phyloP scores from a whole-genome alignment of 2,113 vertebrate species.

The Eptatretus burgeri region DNA sequence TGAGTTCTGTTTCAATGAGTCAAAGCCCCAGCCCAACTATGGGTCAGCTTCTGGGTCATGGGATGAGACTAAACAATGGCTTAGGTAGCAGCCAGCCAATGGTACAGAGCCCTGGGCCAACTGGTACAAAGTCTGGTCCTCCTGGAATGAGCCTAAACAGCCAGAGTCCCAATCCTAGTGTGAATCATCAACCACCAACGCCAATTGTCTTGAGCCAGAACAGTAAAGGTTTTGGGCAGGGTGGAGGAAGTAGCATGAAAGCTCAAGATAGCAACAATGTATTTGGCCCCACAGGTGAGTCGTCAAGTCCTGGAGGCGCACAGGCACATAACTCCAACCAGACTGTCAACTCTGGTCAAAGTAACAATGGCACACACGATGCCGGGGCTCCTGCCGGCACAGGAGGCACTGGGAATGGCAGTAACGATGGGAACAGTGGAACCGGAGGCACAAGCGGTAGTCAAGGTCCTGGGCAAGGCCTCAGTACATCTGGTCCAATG shows the following conservation, averaged over 20 bases:
- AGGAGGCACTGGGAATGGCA: neutral
- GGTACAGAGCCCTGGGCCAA: conserved; percentile 18
- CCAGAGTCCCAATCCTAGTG: conserved; percentile 29
- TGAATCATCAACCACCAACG: conserved; percentile 31
- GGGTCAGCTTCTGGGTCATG: conserved; percentile 1
- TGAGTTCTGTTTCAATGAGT: neutral
- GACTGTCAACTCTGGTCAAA: conserved; percentile 19
- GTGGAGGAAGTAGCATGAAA: conserved; percentile 23
- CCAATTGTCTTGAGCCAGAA: conserved; percentile 21
- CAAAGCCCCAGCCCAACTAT: conserved; percentile 3
- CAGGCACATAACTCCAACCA: conserved; percentile 10
- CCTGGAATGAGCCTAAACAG: conserved; percentile 23
- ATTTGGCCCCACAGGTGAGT: conserved; percentile 14
- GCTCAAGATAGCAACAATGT: conserved; percentile 16
- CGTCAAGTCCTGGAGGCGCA: conserved; percentile 16
- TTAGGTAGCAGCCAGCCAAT: conserved; percentile 28
- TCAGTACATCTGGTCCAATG: neutral
- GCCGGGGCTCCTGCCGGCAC: neutral
- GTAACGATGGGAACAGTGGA: neutral
- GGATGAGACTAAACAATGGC: conserved; percentile 15
- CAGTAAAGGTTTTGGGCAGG: conserved; percentile 17
- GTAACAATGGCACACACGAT: conserved; percentile 5
- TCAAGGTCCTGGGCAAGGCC: neutral
- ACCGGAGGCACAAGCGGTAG: neutral
- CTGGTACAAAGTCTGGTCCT: conserved; percentile 13